These are phyloP conservation scores for Dendroctonus valens DNA, from an alignment of 1,140 invertebrate species.

Conservation along the genomic window DNA sequence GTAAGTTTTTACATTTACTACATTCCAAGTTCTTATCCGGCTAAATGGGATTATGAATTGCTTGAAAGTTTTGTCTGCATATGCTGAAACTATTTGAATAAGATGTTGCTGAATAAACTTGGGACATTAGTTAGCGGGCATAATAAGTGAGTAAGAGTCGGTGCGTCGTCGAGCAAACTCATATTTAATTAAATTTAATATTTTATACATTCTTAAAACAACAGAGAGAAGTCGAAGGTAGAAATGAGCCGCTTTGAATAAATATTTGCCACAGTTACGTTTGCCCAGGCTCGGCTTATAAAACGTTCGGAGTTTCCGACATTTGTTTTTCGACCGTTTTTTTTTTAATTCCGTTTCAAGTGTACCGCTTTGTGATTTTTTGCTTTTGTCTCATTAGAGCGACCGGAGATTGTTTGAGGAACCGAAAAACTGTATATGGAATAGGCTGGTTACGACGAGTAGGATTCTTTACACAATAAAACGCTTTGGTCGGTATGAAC, in stretches of 20 bases:
- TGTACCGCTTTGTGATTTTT: constrained; percentile 1
- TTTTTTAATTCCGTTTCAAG: constrained; percentile 15
- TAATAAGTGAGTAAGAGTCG: too few species aligned
- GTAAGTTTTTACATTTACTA: too few species aligned
- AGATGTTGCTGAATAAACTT: too few species aligned
- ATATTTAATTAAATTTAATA: constrained; percentile 25
- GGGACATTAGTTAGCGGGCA: too few species aligned
- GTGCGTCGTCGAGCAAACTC: constrained; percentile 7
- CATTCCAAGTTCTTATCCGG: too few species aligned
- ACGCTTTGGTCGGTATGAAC: too few species aligned
- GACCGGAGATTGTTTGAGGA: neutral
- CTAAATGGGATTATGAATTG: too few species aligned
- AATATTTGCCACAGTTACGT: constrained; percentile 22
- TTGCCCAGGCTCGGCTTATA: constrained; percentile 16
- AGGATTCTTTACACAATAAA: too few species aligned
- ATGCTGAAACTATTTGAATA: too few species aligned
- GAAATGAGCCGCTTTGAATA: constrained; percentile 26
- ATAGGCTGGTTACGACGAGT: too few species aligned
- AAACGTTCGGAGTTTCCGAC: constrained; percentile 11
- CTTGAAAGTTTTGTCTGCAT: too few species aligned
- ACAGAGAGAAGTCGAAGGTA: constrained; percentile 19
- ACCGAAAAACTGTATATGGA: too few species aligned
- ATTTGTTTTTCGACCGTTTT: constrained; percentile 17
- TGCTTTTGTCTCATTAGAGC: constrained; percentile 1
- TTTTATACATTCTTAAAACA: constrained; percentile 19